phyloP scores from a whole-genome alignment of 1,140 invertebrate species.

The Bombus waltoni region DNA sequence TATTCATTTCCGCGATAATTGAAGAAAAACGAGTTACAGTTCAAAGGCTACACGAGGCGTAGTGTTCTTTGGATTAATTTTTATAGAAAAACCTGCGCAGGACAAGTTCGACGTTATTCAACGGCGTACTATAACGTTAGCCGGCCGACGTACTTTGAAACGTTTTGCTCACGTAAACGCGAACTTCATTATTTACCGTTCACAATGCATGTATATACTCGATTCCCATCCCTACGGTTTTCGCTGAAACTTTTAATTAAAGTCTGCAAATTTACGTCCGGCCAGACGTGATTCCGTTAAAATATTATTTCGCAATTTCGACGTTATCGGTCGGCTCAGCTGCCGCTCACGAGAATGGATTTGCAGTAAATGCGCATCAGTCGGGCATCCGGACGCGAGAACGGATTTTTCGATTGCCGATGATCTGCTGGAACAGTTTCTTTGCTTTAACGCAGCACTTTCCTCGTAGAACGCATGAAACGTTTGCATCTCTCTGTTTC shows the following conservation, averaged over 20 bases:
- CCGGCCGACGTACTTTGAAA: slow-evolving; percentile 33
- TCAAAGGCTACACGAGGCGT: background rate
- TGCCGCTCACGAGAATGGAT: slow-evolving; percentile 38
- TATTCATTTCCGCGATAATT: background rate
- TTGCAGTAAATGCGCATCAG: slow-evolving; percentile 47
- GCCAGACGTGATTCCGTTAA: slow-evolving; percentile 66
- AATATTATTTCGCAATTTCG: slow-evolving; percentile 72
- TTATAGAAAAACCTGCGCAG: background rate
- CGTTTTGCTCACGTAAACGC: slow-evolving; percentile 60
- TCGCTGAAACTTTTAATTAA: slow-evolving; percentile 73
- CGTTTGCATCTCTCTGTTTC: background rate
- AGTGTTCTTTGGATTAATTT: slow-evolving; percentile 10
- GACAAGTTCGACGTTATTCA: slow-evolving; percentile 21
- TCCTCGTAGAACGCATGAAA: background rate
- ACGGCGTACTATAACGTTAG: slow-evolving; percentile 36
- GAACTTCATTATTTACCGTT: slow-evolving; percentile 65
- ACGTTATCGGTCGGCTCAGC: slow-evolving; percentile 57
- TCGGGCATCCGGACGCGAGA: background rate
- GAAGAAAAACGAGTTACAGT: background rate
- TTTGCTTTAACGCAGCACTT: too few species aligned
- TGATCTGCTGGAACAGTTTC: too few species aligned
- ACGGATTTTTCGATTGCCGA: slow-evolving; percentile 33
- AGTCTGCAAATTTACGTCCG: slow-evolving; percentile 68
- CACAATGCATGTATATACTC: slow-evolving; percentile 51
- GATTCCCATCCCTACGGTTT: background rate